Percentiles rank a stretch among this genome's conserved stretches.
Conservation (phyloP, 2,113 vertebrate species). For the Tetraodon nigroviridis region DNA sequence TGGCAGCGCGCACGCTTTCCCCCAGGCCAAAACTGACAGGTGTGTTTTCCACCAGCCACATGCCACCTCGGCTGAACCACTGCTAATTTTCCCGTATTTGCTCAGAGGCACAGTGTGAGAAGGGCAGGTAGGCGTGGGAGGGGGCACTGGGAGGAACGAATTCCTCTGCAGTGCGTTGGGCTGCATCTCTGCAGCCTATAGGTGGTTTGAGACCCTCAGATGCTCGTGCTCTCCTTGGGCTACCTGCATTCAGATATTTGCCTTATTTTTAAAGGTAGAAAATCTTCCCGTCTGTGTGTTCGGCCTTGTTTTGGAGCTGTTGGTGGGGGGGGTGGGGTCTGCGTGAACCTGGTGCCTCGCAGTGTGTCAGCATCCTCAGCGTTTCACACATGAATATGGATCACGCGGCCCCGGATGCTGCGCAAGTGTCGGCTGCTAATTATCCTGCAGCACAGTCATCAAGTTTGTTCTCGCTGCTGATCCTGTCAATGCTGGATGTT, state of each 20-base stretch:
- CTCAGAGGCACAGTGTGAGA: not conserved
- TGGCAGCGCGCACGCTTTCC: slow-evolving; percentile 12
- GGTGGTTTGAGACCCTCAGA: no score
- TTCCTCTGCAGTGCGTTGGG: slow-evolving; percentile 13
- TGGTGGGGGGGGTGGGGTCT: no score
- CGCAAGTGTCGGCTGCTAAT: slow-evolving; percentile 3
- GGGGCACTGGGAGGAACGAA: slow-evolving; percentile 14
- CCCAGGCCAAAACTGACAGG: slow-evolving; percentile 23
- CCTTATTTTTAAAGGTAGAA: no score
- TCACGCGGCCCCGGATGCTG: not conserved
- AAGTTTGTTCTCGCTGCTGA: not conserved
- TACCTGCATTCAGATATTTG: no score
- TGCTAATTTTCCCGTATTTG: not conserved
- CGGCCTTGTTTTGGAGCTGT: no score
- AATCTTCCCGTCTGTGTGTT: no score
- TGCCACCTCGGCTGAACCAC: slow-evolving; percentile 3
- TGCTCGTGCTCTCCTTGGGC: no score
- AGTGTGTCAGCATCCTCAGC: not conserved
- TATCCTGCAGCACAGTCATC: slow-evolving; percentile 6
- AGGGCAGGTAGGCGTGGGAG: not conserved
- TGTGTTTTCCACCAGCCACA: slow-evolving; percentile 17
- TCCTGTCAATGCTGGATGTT: not conserved
- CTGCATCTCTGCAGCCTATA: not conserved
- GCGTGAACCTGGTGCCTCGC: not conserved
- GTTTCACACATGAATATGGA: slow-evolving; percentile 21